These are phyloP conservation scores for Tangara arthus DNA, from an alignment of 2,797 vertebrate genomes.

Conservation along the genomic window DNA sequence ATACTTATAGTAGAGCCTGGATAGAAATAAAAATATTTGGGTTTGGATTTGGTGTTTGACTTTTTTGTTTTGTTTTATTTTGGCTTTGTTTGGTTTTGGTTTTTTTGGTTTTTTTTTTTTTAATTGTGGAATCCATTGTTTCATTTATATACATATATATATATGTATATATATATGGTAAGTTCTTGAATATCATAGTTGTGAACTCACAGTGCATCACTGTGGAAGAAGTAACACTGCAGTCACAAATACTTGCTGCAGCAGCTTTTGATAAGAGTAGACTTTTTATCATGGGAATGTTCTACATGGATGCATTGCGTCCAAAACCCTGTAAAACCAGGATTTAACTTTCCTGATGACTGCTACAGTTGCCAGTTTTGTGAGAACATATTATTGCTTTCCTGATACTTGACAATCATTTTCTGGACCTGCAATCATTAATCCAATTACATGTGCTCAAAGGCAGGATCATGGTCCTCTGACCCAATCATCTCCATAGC, in stretches of 20 bases:
- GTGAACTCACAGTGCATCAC: not conserved
- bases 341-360: not conserved
- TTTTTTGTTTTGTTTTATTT: not conserved
- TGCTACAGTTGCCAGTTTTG: not conserved
- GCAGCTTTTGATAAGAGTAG: not conserved
- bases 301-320: not conserved
- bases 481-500: not conserved
- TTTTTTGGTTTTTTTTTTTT: not conserved
- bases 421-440: not conserved
- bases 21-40: not conserved
- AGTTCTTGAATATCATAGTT: not conserved
- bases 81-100: too few relatives aligned
- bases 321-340: not conserved
- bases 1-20: not conserved
- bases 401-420: not conserved
- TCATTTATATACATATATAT: not conserved
- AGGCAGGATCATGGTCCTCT: not conserved
- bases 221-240: not conserved
- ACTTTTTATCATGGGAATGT: not conserved
- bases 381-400: not conserved
- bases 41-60: not conserved
- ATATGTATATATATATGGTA: rapidly evolving
- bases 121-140: not conserved
- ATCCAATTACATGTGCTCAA: rapidly evolving
- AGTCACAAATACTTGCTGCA: not conserved